Evolutionary conservation across 1,140 invertebrate species (phyloP), one percentile per base, ranked within the genome.

Genomic region (Palaemon carinicauda): DNA sequence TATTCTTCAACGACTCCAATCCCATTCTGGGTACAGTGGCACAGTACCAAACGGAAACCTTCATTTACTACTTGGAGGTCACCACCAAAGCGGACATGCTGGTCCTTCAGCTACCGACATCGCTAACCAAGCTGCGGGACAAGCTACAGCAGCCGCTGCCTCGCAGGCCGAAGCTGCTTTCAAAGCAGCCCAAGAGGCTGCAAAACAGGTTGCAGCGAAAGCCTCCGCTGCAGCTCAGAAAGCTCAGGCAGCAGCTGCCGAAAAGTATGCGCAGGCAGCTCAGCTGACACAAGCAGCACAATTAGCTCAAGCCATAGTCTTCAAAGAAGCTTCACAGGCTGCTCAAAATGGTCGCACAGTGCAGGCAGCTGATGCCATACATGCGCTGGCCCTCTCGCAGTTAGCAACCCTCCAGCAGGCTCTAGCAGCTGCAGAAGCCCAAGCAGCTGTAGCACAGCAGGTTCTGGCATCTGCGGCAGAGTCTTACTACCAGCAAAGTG

Each of bases 211-310:
- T 14, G 87, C 87, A 0, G 87, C 82, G 0, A 56, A 88, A 51
- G 87, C 83, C 3, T 88, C 87, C 5, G 71, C 77, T 15, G 87
- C 87, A 9, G 87, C 87, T 29, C 87, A 88, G 71, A 69, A 84
- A 60, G 87, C 87, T 29, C 87, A 88, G 33, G 82, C 75, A 10
- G 87, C 87, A 10, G 87, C 87, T 9, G 87, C 87, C 10, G 56
- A 71, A 7, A 88, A 88, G 15, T 88, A 84, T 27, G 3, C 75
- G 17, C 50, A 88, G 27, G 87, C 87, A n/a, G 87, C 81, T 9
- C 87, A 88, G 50, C 51, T 88, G 5, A 88, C 87, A 0, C 87
- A 88, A 53, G 87, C 87, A 12, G 82, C 87, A 17, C 87, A 88
- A 29, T 33, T 88, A 12, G 81, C 87, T 5, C 87, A 88, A 33